phyloP scores from a whole-genome alignment of 2,888 invertebrate species.

The Acanthosepion pharaonis region DNA sequence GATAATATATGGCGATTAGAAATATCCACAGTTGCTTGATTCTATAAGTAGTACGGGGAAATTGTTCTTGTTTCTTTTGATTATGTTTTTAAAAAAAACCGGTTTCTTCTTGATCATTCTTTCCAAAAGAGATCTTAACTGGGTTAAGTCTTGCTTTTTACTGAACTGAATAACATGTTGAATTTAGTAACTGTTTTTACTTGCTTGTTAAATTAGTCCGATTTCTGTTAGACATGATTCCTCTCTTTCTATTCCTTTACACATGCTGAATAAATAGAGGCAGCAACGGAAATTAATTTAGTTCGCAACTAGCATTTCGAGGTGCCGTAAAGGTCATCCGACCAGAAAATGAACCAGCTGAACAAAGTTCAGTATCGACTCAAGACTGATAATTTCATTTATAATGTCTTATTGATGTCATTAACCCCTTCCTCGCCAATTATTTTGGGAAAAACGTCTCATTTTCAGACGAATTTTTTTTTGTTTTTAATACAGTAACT shows the following conservation, averaged over 20 bases:
- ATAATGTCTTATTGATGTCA: too few relatives aligned
- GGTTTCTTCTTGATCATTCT: too few relatives aligned
- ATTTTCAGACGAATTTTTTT: too few relatives aligned
- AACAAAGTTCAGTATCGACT: too few relatives aligned
- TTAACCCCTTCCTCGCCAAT: too few relatives aligned
- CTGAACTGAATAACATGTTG: neutral
- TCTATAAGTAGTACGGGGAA: neutral
- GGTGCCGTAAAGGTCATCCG: too few relatives aligned
- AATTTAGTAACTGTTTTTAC: neutral
- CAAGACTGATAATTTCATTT: too few relatives aligned
- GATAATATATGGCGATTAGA: too few relatives aligned
- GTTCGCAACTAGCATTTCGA: neutral
- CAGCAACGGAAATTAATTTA: neutral
- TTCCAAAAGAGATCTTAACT: neutral
- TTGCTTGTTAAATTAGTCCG: neutral
- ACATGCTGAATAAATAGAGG: neutral
- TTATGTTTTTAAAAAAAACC: neutral
- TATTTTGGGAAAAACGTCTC: too few relatives aligned
- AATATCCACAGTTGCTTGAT: too few relatives aligned
- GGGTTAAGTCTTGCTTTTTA: neutral
- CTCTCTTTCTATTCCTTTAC: neutral
- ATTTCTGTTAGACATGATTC: neutral
- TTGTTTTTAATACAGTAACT: too few relatives aligned
- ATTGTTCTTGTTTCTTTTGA: neutral
- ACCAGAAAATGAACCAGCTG: too few relatives aligned